phyloP scores from a whole-genome alignment of 2,113 vertebrate species.

The Chaetodon trifascialis region DNA sequence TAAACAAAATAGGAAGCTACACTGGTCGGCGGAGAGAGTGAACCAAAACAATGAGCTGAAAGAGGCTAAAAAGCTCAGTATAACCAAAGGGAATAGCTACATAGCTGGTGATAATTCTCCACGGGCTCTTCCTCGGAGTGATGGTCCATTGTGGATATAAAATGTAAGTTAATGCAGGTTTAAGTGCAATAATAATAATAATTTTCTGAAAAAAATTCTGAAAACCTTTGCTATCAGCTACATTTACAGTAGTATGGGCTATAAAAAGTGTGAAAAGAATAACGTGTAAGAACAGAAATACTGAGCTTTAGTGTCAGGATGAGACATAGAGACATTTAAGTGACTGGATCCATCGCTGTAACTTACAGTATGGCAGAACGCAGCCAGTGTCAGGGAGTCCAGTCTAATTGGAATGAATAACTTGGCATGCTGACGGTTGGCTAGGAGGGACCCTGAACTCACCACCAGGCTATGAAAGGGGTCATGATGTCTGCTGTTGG shows the following conservation, averaged over 20 bases:
- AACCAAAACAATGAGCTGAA: background rate
- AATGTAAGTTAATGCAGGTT: background rate
- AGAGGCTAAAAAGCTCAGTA: background rate
- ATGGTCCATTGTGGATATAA: background rate
- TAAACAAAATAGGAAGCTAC: background rate
- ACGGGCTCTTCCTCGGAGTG: background rate
- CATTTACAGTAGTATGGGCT: background rate
- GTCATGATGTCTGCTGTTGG: slow-evolving; percentile 41
- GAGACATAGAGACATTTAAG: background rate
- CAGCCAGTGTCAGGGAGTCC: background rate
- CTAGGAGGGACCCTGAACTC: slow-evolving; percentile 27
- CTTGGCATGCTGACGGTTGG: slow-evolving; percentile 3
- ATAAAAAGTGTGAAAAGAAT: background rate
- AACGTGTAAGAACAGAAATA: background rate
- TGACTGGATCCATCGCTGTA: background rate
- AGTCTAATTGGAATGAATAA: slow-evolving; percentile 47
- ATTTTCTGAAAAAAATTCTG: no score
- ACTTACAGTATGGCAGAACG: background rate
- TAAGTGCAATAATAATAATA: background rate
- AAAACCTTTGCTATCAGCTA: background rate
- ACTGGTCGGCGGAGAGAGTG: background rate
- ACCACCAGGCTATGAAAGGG: slow-evolving; percentile 9
- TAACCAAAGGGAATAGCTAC: background rate
- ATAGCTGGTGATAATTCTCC: background rate
- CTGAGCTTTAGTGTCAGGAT: background rate